Base-by-base conservation (phyloP, 1,140 invertebrate species). In the Trichonephila clavata region DNA sequence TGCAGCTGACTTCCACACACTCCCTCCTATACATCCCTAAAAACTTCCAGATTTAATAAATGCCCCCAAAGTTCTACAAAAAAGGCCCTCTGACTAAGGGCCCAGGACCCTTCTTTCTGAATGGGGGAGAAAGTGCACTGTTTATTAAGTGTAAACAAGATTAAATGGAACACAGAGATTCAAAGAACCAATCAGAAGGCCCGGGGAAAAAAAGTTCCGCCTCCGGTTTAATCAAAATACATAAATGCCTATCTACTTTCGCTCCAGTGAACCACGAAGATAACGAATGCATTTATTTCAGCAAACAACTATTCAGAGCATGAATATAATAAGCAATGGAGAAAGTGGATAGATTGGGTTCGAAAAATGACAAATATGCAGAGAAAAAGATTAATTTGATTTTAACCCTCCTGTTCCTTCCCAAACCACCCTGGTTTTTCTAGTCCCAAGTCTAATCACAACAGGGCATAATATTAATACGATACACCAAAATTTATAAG, bases 71-170 rank as follows among this genome's bases (percentile, higher is more conserved):
- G 39, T 65, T 71, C 43, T 39, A 16, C 61, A 32, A 43, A 18
- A n/a, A 50, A 24, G 24, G 16, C 24, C 1, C 20, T 7, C 81
- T n/a, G 39, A 84, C 43, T 32, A 89, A 65, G 61, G 39, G 43
- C 63, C 68, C 71, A n/a, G 24, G 39, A n/a, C 43, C 43, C 57
- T 63, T 60, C 59, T 81, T 32, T 71, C 71, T 89, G 24, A 32
- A n/a, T 39, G 57, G 57, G 59, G 63, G 63, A 24, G 18, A 10
- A 71, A 24, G 57, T 24, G 2, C 20, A 61, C 87, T 32, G 87
- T 89, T 89, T 89, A 89, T 89, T 89, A 89, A 89, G 60, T 89
- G 89, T 57, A 90, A 90, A 90, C 68, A 90, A 90, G 77, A 90
- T 81, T 81, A 71, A 90, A 90, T 71, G 32, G 77, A 90, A 90